phyloP scores from a whole-genome alignment of 1,140 invertebrate species.

The Hormaphis cornu region DNA sequence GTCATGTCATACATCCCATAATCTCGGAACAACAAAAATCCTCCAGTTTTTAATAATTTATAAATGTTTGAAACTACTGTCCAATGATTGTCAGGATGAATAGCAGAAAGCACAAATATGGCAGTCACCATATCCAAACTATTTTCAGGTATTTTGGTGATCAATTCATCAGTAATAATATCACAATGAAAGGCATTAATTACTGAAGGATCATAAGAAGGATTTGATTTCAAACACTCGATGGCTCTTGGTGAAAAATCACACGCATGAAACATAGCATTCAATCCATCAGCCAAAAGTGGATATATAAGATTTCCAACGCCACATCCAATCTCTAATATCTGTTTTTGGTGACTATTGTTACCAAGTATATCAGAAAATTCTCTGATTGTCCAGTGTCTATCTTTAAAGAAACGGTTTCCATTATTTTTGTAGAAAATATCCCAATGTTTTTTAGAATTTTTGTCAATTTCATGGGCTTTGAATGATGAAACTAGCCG shows the following conservation, averaged over 20 bases:
- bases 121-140: slow-evolving; percentile 59
- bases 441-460: slow-evolving; percentile 93
- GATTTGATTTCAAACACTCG: slow-evolving; percentile 67
- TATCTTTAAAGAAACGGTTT: slow-evolving; percentile 87
- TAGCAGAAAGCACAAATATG: slow-evolving; percentile 71
- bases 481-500: slow-evolving; percentile 65
- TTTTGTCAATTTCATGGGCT: slow-evolving; percentile 68
- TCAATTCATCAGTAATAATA: slow-evolving; percentile 54
- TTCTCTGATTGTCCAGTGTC: slow-evolving; percentile 93
- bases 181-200: slow-evolving; percentile 71
- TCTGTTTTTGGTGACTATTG: slow-evolving; percentile 41
- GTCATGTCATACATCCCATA: slow-evolving; percentile 98
- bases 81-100: slow-evolving; percentile 69
- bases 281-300: slow-evolving; percentile 65
- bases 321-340: slow-evolving; percentile 88
- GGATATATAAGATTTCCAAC: slow-evolving; percentile 96
- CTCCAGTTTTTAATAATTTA: slow-evolving; percentile 64
- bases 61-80: slow-evolving; percentile 59
- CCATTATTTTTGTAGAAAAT: slow-evolving; percentile 94
- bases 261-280: slow-evolving; percentile 77
- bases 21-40: slow-evolving; percentile 83
- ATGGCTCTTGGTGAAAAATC: slow-evolving; percentile 89
- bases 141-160: slow-evolving; percentile 46
- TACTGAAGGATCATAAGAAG: slow-evolving; percentile 51
- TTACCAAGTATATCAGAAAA: slow-evolving; percentile 66